phyloP scores from a whole-genome alignment of 1,140 invertebrate genomes.

The Zaprionus inermis region DNA sequence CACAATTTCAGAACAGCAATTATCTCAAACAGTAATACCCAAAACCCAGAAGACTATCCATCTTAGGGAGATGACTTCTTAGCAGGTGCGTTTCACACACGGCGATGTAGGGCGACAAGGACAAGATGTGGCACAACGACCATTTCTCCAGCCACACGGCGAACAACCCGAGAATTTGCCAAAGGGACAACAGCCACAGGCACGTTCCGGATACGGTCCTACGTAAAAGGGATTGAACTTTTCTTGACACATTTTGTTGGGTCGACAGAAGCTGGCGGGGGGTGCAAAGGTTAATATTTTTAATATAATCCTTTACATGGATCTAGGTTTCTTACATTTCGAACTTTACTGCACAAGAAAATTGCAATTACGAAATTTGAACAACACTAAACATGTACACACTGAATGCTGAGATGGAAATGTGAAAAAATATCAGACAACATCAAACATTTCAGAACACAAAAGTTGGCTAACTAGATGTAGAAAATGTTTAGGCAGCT shows the following conservation, averaged over 20 bases:
- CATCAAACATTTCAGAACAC: too few relatives aligned
- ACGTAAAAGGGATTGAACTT: constrained; percentile 58
- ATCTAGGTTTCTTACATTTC: not conserved
- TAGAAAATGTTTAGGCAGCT: not conserved
- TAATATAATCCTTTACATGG: not conserved
- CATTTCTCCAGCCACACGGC: constrained; percentile 42
- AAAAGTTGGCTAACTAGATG: not conserved
- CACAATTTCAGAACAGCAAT: not conserved
- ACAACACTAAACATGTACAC: not conserved
- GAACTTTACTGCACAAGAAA: not conserved
- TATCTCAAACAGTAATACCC: constrained; percentile 16
- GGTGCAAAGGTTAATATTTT: not conserved
- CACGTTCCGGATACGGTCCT: constrained; percentile 51
- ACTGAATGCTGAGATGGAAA: not conserved
- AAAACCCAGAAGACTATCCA: not conserved
- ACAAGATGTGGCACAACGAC: not conserved
- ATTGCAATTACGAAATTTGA: not conserved
- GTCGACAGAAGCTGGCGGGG: not conserved
- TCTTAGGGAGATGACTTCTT: not conserved
- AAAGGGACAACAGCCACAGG: constrained; percentile 52
- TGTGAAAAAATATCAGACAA: too few relatives aligned
- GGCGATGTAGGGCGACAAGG: not conserved
- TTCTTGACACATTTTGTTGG: not conserved
- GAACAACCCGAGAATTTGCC: constrained; percentile 50
- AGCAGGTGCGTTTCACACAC: not conserved